Base-by-base conservation (phyloP, 2,113 vertebrate species). In the Dipodomys spectabilis region DNA sequence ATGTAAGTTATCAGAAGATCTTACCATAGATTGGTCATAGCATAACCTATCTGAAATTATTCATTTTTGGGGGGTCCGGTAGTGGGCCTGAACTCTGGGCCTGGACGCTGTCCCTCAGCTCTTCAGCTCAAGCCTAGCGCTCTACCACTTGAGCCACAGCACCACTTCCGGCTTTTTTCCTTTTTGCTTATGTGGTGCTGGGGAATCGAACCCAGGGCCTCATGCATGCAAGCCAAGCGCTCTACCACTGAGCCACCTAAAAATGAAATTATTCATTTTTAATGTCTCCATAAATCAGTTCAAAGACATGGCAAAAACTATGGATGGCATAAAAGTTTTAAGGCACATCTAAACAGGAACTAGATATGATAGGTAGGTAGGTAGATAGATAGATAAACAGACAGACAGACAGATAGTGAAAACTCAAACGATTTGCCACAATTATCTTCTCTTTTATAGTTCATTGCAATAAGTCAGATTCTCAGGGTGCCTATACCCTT, bases 381-480 rank as follows among this genome's bases (percentile, higher is more conserved):
- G 5, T 39, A 9, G 28, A 90, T 57, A 68, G 12, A 80, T n/a
- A 82, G 69, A 23, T 22, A 62, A 22, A 64, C 1, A 25, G 62
- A 64, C 1, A 64, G 22, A 25, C 4, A 64, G 62, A 25, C 4
- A 64, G 60, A 25, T 75, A 75, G n/a, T 44, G n/a, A 65, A 9
- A 73, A 32, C 10, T 91, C n/a, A 71, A 82, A 67, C 45, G 74
- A 81, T 84, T 79, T 86, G 11, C 49, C 32, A 69, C 44, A 49
- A 27, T 69, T 87, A 68, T 57, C 73, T 82, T 92, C 87, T 92
- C 87, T 87, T 88, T 78, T 45, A 67, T 64, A 67, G 16, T 69
- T 75, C 67, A 73, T 49, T 90, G 25, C 64, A 79, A 95, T 72
- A 90, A 91, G 57, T 74, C 35, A 74, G n/a, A 53, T 45, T 9